These are phyloP conservation scores for Drosophila varians DNA, from an alignment of 1,140 invertebrate species.

Conservation along the genomic window DNA sequence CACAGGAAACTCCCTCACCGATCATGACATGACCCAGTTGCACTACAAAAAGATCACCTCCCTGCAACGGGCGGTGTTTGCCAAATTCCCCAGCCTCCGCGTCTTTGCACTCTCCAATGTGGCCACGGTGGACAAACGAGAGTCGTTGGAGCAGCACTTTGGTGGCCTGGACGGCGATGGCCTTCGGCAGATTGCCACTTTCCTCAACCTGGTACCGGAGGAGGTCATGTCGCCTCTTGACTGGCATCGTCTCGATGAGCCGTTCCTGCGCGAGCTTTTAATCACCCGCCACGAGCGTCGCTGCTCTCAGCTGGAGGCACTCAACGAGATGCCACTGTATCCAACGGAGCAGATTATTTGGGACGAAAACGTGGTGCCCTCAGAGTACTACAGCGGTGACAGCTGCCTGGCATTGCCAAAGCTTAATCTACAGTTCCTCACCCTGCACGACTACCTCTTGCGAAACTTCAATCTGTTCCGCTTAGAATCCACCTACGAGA, in stretches of 20 bases:
- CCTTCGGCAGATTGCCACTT: conserved; percentile 92
- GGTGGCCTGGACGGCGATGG: conserved; percentile 89
- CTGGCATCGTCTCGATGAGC: conserved; percentile 90
- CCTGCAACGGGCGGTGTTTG: conserved; percentile 96
- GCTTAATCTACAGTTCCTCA: conserved; percentile 99
- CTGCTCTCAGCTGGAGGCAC: conserved; percentile 95
- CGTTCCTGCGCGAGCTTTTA: conserved; percentile 94
- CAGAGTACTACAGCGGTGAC: conserved; percentile 98
- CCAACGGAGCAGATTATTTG: conserved; percentile 99
- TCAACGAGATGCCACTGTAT: conserved; percentile 99
- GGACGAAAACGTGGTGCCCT: conserved; percentile 99
- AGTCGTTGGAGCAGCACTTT: conserved; percentile 94
- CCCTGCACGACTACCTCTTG: conserved; percentile 98
- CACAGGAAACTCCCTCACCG: conserved; percentile 96
- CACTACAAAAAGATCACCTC: conserved; percentile 97
- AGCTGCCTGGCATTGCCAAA: conserved; percentile 98
- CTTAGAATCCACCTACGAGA: conserved; percentile 99
- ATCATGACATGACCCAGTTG: conserved; percentile 95
- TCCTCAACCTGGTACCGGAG: conserved; percentile 93
- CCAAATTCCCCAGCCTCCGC: conserved; percentile 93
- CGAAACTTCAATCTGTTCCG: conserved; percentile 99
- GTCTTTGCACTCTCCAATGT: conserved; percentile 97
- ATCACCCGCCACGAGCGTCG: conserved; percentile 94
- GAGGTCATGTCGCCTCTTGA: conserved; percentile 88
- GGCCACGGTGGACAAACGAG: conserved; percentile 95